Conservation (phyloP, 2,797 vertebrate genomes). For the Pogoniulus pusillus region DNA sequence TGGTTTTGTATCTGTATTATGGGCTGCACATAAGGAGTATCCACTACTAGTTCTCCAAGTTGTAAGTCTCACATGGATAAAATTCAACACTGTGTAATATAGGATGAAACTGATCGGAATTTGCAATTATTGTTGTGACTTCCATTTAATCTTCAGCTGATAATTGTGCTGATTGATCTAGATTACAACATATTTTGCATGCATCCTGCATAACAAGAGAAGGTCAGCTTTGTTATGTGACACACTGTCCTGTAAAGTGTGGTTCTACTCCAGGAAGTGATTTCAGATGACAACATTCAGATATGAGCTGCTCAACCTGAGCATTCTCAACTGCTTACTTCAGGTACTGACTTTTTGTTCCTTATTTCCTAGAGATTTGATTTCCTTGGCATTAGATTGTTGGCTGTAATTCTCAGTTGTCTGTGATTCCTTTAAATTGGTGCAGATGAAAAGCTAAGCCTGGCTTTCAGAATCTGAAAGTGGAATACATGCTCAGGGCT, state of each 20-base stretch:
- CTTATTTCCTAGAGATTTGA: not conserved
- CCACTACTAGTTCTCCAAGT: constrained; percentile 30
- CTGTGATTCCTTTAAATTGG: not conserved
- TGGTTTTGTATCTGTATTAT: constrained; percentile 20
- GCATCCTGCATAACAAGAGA: constrained; percentile 61
- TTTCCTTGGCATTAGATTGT: not conserved
- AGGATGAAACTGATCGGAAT: constrained; percentile 61
- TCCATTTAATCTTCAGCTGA: constrained; percentile 72
- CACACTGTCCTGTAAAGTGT: constrained; percentile 56
- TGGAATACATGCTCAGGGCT: not conserved
- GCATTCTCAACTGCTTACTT: not conserved
- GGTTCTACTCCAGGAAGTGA: constrained; percentile 52
- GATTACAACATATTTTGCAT: constrained; percentile 69
- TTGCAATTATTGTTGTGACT: constrained; percentile 74
- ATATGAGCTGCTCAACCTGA: constrained; percentile 13
- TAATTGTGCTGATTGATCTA: constrained; percentile 67
- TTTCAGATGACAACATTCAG: constrained; percentile 13
- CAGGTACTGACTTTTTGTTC: not conserved
- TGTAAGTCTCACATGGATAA: constrained; percentile 31
- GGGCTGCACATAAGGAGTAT: constrained; percentile 43
- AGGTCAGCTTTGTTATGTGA: constrained; percentile 68
- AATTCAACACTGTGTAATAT: constrained; percentile 59
- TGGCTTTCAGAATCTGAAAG: not conserved
- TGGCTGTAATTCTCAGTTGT: not conserved
- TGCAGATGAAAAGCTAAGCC: not conserved